Evolutionary conservation across 64 coral and sea anemone species (phyloP), one percentile per base, ranked within the genome.

Genomic region (Anthopleura sola): DNA sequence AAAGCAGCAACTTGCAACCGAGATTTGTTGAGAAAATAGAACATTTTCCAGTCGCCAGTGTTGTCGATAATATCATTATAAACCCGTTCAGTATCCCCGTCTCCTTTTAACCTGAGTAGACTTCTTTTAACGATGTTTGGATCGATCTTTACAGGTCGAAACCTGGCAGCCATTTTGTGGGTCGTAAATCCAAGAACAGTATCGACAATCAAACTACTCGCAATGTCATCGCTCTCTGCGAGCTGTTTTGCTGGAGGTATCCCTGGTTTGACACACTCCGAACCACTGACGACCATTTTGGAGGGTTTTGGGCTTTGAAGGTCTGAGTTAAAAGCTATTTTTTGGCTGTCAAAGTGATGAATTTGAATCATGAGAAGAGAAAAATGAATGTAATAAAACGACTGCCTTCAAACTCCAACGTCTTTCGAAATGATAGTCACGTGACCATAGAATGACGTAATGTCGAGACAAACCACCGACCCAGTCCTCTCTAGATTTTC

Each of bases 151-250:
- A 98, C 32, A 44, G 95, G 95, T 39, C 95, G 89, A 85, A 98
- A 98, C 44, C 95, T 86, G 54, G 92, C 92, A 39, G 92, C 92
- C 95, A 98, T 98, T 86, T 98, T 98, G 83, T 98, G 95, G 28
- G 95, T 98, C 9, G 82, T 88, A 84, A 98, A 98, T 9, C 90
- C 54, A 9, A 98, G 78, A 77, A 89, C 85, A 1, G 87, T 82
- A 36, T 98, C 95, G 20, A 98, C 83, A 0, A 94, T 89, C 78
- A 98, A 84, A 51, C 91, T 98, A 29, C 92, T 98, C 16, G 89
- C 86, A 21, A 98, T 98, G 86, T 98, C 95, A 81, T 98, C 95
- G 92, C 92, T 94, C 84, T 98, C 95, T 3, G 95, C 95, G 3
- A 98, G 84, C 76, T 98, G 95, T 71, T 89, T 88, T 6, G 95